Evolutionary conservation across 2,888 invertebrate species (phyloP).

Genomic region (Synanthedon myopaeformis): DNA sequence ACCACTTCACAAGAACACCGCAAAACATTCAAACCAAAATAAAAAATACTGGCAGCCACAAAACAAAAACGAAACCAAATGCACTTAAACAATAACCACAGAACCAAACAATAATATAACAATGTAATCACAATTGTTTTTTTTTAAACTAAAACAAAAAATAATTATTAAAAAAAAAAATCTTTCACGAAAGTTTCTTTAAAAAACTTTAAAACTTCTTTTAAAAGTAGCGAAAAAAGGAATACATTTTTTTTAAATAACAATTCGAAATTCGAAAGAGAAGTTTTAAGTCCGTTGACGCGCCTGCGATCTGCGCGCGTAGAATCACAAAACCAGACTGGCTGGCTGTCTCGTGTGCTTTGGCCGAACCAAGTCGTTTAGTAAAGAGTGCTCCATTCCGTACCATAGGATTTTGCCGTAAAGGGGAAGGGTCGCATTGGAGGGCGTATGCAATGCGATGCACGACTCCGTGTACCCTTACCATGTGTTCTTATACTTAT

Average conservation of each 20-base stretch:
- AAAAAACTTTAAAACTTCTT: constrained; percentile 31
- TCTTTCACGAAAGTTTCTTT: constrained; percentile 15
- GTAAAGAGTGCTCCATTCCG: constrained; percentile 43
- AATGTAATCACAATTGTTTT: constrained; percentile 35
- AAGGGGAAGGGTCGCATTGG: constrained; percentile 64
- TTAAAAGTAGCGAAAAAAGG: constrained; percentile 18
- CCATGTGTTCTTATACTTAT: constrained; percentile 22
- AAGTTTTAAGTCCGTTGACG: constrained; percentile 32
- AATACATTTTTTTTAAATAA: constrained; percentile 9
- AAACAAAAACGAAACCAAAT: constrained; percentile 28
- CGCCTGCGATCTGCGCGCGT: constrained; percentile 56
- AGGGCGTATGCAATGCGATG: constrained; percentile 63
- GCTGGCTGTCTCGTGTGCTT: constrained; percentile 24
- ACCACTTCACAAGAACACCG: constrained; percentile 17
- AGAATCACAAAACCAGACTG: constrained; percentile 66
- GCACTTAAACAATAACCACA: constrained; percentile 40
- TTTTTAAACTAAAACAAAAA: constrained; percentile 21
- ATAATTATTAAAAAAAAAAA: constrained; percentile 37
- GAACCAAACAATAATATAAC: constrained; percentile 34
- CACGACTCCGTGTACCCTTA: constrained; percentile 60
- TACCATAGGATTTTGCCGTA: constrained; percentile 56
- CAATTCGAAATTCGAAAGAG: constrained; percentile 38
- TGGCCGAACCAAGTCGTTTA: constrained; percentile 36
- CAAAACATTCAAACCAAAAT: constrained; percentile 14
- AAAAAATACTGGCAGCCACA: constrained; percentile 8